Percentiles rank a stretch among this genome's conserved stretches.
phyloP scores from a whole-genome alignment of 2,113 vertebrate species.

The Egretta garzetta region DNA sequence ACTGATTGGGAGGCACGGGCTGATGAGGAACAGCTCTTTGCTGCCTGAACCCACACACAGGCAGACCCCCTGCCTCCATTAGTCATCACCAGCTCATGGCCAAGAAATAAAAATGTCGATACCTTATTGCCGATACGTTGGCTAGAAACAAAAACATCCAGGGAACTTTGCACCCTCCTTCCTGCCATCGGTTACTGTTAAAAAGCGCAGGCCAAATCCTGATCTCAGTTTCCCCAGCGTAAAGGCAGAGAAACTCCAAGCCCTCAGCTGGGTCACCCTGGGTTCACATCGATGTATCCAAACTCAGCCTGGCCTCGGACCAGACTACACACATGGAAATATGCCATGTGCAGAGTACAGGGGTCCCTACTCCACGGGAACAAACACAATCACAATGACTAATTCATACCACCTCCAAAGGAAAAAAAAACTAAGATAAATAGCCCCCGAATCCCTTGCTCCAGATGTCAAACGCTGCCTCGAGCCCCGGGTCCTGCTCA shows the following conservation, averaged over 20 bases:
- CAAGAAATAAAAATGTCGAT: slow-evolving; percentile 55
- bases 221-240: slow-evolving; percentile 33
- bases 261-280: neutral
- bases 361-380: neutral
- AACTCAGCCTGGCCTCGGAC: neutral
- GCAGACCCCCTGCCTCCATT: slow-evolving; percentile 29
- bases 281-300: neutral
- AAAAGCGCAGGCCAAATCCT: neutral
- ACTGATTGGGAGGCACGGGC: neutral
- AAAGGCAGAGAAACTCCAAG: neutral
- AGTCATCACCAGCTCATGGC: neutral
- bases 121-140: neutral
- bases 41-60: slow-evolving; percentile 37
- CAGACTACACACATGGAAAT: slow-evolving; percentile 25
- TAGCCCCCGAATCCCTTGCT: neutral
- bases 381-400: slow-evolving; percentile 11
- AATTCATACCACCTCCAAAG: slow-evolving; percentile 38
- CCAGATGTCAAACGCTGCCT: neutral
- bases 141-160: neutral
- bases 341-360: neutral
- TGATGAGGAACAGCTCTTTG: neutral
- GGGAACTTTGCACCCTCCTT: neutral
- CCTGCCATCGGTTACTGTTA: neutral
- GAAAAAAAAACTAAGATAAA: neutral
- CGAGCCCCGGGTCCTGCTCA: neutral